Conservation (phyloP, 2,888 invertebrate species). For the Deroplatys truncata region DNA sequence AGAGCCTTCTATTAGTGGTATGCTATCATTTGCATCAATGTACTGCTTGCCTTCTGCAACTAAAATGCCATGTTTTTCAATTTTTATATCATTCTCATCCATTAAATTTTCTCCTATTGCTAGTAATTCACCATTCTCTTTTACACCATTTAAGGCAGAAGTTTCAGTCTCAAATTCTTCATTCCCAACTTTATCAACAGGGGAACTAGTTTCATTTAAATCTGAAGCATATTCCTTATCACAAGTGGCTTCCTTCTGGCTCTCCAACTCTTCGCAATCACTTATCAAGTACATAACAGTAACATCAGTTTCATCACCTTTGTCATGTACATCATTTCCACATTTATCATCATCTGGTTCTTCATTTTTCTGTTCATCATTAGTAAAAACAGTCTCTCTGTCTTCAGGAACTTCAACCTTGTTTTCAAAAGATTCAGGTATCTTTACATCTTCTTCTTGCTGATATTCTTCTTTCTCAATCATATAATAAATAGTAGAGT, state of each 20-base stretch:
- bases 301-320: background rate
- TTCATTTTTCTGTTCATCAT: too few relatives aligned
- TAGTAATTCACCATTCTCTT: background rate
- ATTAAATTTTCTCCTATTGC: background rate
- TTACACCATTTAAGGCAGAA: background rate
- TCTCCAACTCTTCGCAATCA: background rate
- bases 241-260: background rate
- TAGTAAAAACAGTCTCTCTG: background rate
- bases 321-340: background rate
- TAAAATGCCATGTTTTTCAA: too few relatives aligned
- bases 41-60: background rate
- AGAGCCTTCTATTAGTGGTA: background rate
- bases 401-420: background rate
- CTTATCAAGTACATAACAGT: background rate
- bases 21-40: background rate
- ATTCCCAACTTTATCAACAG: background rate
- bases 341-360: too few relatives aligned
- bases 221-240: background rate
- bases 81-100: too few relatives aligned
- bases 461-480: background rate
- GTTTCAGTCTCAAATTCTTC: background rate
- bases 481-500: too few relatives aligned
- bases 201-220: background rate
- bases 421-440: background rate
- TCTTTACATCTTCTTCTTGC: background rate